Evolutionary conservation across 2,888 invertebrate species (phyloP).

Genomic region (Meiosimyza platycephala): DNA sequence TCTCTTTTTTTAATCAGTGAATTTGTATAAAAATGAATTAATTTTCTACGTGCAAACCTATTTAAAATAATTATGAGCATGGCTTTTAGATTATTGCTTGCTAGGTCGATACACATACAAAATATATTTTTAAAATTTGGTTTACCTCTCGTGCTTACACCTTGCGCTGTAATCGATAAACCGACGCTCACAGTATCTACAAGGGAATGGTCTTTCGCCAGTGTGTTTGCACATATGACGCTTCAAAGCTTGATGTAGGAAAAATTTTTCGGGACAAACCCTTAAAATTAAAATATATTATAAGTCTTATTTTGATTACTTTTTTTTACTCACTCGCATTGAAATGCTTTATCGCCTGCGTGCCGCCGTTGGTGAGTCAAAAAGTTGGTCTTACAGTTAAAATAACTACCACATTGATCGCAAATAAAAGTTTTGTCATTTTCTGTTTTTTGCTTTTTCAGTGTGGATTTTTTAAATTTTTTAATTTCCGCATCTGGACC

Average conservation of each 20-base stretch:
- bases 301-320: too few species aligned
- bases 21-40: too few species aligned
- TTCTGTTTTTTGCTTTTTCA: not conserved
- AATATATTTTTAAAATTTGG: too few species aligned
- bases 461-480: not conserved
- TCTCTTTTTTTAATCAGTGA: too few species aligned
- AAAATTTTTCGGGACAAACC: constrained; percentile 57
- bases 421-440: constrained; percentile 50
- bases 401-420: constrained; percentile 59
- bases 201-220: constrained; percentile 57
- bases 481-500: not conserved
- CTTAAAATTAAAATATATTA: constrained; percentile 40
- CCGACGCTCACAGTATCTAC: constrained; percentile 55
- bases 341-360: constrained; percentile 57
- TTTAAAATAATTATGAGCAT: too few species aligned
- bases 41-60: too few species aligned
- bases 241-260: constrained; percentile 57
- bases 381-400: constrained; percentile 58
- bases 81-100: too few species aligned
- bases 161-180: constrained; percentile 59
- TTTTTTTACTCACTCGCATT: constrained; percentile 56
- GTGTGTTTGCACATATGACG: constrained; percentile 60
- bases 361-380: constrained; percentile 57
- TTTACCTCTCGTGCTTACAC: constrained; percentile 53
- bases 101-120: too few species aligned